These are phyloP conservation scores for Drosophila prosaltans DNA, from an alignment of 1,140 invertebrate genomes.

Conservation along the genomic window DNA sequence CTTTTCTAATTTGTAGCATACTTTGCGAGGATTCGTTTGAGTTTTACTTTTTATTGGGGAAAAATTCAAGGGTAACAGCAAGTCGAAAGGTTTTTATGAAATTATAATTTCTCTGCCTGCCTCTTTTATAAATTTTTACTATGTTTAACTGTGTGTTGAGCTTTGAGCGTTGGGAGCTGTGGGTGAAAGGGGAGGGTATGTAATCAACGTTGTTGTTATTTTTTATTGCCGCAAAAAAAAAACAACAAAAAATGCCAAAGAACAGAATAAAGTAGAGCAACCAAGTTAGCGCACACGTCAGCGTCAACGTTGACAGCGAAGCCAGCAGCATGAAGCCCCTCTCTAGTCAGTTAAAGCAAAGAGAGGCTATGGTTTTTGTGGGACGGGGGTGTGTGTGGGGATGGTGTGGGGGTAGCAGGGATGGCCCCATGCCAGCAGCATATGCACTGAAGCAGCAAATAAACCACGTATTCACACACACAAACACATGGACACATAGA, in stretches of 20 bases:
- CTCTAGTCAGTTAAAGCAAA: slow-evolving; percentile 35
- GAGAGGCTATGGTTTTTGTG: background rate
- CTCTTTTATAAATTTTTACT: slow-evolving; percentile 20
- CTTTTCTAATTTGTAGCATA: background rate
- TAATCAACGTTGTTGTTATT: slow-evolving; percentile 71
- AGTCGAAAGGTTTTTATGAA: background rate
- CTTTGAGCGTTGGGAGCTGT: slow-evolving; percentile 37
- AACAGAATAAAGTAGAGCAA: slow-evolving; percentile 77
- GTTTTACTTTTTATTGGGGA: background rate
- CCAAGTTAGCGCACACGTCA: slow-evolving; percentile 47
- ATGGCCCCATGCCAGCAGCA: slow-evolving; percentile 40
- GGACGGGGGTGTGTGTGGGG: slow-evolving; percentile 13
- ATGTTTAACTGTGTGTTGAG: slow-evolving; percentile 33
- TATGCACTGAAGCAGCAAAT: slow-evolving; percentile 78
- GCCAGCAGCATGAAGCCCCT: slow-evolving; percentile 56
- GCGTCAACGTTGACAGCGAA: slow-evolving; percentile 53
- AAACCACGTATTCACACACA: slow-evolving; percentile 74
- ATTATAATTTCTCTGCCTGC: slow-evolving; percentile 11
- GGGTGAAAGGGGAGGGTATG: slow-evolving; percentile 44
- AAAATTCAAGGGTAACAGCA: background rate
- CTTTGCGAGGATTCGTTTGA: background rate
- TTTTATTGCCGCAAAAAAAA: slow-evolving; percentile 62
- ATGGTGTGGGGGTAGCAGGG: slow-evolving; percentile 18
- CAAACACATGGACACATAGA: slow-evolving; percentile 37
- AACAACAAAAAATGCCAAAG: slow-evolving; percentile 62